A percentile compares a stretch with the other conserved stretches of the same genome.
Evolutionary conservation across 1,140 invertebrate genomes (phyloP).

Genomic region (Leptonema lineaticorne): DNA sequence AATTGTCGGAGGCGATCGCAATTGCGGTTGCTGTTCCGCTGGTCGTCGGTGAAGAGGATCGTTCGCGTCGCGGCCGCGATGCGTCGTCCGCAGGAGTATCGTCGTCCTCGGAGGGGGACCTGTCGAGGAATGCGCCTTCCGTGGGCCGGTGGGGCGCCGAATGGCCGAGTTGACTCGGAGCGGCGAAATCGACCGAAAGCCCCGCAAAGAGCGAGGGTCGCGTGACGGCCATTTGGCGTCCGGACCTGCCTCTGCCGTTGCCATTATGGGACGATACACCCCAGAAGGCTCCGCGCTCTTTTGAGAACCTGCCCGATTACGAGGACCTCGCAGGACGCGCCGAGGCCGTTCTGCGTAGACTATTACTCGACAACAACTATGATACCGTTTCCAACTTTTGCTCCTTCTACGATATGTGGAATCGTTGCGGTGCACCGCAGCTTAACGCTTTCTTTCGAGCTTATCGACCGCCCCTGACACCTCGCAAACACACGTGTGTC

Average conservation of each 20-base stretch:
- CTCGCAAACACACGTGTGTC: slow-evolving; percentile 82
- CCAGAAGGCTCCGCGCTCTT: slow-evolving; percentile 62
- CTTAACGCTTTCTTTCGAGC: slow-evolving; percentile 68
- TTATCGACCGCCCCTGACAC: slow-evolving; percentile 70
- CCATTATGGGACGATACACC: slow-evolving; percentile 58
- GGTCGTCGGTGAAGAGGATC: slow-evolving; percentile 51
- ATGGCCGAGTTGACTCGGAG: slow-evolving; percentile 91
- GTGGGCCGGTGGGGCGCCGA: slow-evolving; percentile 84
- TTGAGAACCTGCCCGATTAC: slow-evolving; percentile 61
- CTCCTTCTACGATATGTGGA: slow-evolving; percentile 73
- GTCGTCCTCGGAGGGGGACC: slow-evolving; percentile 47
- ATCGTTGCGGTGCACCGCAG: slow-evolving; percentile 33
- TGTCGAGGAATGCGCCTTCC: slow-evolving; percentile 71
- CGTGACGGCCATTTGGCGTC: slow-evolving; percentile 68
- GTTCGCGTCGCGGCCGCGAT: slow-evolving; percentile 51
- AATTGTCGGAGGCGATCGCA: slow-evolving; percentile 55
- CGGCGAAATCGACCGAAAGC: slow-evolving; percentile 57
- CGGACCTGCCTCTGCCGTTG: slow-evolving; percentile 61
- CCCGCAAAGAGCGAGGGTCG: slow-evolving; percentile 53
- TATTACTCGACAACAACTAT: slow-evolving; percentile 79
- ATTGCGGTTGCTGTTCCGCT: slow-evolving; percentile 52
- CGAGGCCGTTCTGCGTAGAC: slow-evolving; percentile 72
- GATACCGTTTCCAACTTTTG: slow-evolving; percentile 85
- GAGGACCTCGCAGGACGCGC: slow-evolving; percentile 75
- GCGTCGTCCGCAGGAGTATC: slow-evolving; percentile 44